phyloP scores from a whole-genome alignment of 1,140 invertebrate species.

The Periplaneta americana region DNA sequence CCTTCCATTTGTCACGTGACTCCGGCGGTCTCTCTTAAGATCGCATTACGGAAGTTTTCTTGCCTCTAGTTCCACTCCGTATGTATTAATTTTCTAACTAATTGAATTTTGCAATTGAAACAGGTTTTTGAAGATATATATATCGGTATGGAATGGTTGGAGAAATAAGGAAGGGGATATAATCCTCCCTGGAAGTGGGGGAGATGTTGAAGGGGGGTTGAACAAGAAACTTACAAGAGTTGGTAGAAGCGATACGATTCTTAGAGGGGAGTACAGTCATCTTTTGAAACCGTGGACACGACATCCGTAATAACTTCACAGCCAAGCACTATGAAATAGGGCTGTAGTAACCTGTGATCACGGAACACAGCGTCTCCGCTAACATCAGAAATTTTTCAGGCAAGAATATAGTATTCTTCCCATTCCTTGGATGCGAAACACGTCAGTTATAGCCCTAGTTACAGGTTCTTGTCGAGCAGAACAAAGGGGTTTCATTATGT shows the following conservation, averaged over 20 bases:
- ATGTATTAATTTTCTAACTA: background rate
- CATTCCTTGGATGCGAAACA: too few relatives aligned
- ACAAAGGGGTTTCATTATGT: too few relatives aligned
- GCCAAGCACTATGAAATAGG: too few relatives aligned
- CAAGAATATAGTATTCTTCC: too few relatives aligned
- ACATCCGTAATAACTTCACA: too few relatives aligned
- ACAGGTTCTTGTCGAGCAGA: too few relatives aligned
- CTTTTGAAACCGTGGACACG: background rate
- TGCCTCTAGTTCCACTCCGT: background rate
- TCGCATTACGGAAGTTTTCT: background rate
- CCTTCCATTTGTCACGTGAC: too few relatives aligned
- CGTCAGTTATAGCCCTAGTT: too few relatives aligned
- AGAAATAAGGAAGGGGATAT: background rate
- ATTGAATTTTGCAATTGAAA: background rate
- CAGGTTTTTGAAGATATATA: background rate
- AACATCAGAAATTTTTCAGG: too few relatives aligned
- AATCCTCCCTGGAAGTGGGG: background rate
- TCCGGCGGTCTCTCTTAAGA: too few relatives aligned
- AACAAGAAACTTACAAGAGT: background rate
- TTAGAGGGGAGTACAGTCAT: background rate
- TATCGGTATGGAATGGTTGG: background rate
- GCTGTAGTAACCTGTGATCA: too few relatives aligned
- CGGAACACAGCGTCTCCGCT: too few relatives aligned
- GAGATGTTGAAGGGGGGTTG: background rate
- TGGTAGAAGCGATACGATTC: background rate